Evolutionary conservation across 2,797 vertebrate genomes (phyloP).

Genomic region (Pseudomugil tenellus): DNA sequence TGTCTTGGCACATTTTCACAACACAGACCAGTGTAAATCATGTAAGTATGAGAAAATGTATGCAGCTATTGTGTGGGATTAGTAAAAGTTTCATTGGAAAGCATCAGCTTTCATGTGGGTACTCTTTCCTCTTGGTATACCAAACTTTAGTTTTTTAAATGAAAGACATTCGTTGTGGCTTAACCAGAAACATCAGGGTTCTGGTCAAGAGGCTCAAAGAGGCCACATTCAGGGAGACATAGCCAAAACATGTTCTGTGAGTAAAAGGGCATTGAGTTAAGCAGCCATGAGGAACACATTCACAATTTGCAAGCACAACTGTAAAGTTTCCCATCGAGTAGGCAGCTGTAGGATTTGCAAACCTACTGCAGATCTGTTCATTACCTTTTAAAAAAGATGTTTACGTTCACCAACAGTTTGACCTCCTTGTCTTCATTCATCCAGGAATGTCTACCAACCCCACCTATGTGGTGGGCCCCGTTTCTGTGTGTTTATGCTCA

Average conservation of each 20-base stretch:
- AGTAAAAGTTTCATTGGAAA: constrained; percentile 57
- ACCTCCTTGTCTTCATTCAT: constrained; percentile 12
- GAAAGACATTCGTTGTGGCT: constrained; percentile 64
- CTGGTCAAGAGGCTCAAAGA: constrained; percentile 39
- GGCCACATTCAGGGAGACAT: constrained; percentile 50
- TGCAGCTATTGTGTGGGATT: constrained; percentile 58
- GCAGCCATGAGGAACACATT: constrained; percentile 15
- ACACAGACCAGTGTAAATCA: constrained; percentile 35
- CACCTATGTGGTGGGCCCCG: constrained; percentile 14
- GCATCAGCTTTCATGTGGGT: constrained; percentile 53
- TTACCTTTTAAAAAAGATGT: constrained; percentile 45
- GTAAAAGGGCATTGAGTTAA: constrained; percentile 29
- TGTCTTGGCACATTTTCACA: constrained; percentile 49
- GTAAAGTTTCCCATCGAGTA: constrained; percentile 25
- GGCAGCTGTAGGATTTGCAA: constrained; percentile 44
- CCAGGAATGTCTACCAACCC: constrained; percentile 14
- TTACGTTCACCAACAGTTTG: constrained; percentile 41
- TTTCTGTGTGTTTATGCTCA: constrained; percentile 29
- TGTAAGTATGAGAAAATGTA: constrained; percentile 24
- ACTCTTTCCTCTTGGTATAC: constrained; percentile 24
- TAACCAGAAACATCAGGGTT: constrained; percentile 64
- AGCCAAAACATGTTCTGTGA: constrained; percentile 48
- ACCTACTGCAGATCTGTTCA: constrained; percentile 43
- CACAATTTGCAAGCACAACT: constrained; percentile 20
- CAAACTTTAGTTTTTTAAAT: constrained; percentile 60